Percentiles rank a stretch among this genome's conserved stretches.
Evolutionary conservation across 2,797 vertebrate genomes (phyloP).

Genomic region (Cuniculus paca): DNA sequence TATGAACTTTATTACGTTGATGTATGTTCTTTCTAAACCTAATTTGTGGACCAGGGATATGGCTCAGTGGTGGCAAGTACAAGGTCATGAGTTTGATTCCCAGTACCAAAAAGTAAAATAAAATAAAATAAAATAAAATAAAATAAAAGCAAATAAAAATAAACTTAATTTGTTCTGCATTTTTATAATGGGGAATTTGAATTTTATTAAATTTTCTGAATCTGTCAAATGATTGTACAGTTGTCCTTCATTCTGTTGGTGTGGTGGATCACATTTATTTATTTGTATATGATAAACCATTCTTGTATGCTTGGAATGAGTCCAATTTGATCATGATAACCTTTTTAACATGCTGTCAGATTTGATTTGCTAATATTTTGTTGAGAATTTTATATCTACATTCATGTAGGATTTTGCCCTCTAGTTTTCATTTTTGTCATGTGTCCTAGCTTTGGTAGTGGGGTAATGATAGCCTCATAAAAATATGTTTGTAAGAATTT

Average conservation of each 20-base stretch:
- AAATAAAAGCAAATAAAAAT: too few species aligned
- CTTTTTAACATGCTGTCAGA: background rate
- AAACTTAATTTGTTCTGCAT: background rate
- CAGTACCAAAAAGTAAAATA: too few species aligned
- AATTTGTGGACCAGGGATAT: too few species aligned
- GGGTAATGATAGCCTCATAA: background rate
- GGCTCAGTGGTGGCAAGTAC: too few species aligned
- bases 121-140: too few species aligned
- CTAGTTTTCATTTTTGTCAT: background rate
- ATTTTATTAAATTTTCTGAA: background rate
- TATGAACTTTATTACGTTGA: background rate
- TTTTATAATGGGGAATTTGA: background rate
- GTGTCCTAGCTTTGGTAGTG: background rate
- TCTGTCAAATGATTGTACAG: background rate
- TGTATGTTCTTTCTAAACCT: background rate
- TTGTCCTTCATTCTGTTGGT: background rate
- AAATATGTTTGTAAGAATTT: background rate
- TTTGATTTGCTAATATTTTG: background rate
- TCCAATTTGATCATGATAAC: background rate
- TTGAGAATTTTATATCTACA: background rate
- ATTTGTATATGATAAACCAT: background rate
- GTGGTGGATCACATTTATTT: background rate
- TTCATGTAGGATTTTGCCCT: background rate
- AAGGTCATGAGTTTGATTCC: too few species aligned
- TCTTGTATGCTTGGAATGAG: background rate